A percentile compares a stretch with the other conserved stretches of the same genome.
phyloP scores from a whole-genome alignment of 2,113 vertebrate species.

The Coreoperca whiteheadi region DNA sequence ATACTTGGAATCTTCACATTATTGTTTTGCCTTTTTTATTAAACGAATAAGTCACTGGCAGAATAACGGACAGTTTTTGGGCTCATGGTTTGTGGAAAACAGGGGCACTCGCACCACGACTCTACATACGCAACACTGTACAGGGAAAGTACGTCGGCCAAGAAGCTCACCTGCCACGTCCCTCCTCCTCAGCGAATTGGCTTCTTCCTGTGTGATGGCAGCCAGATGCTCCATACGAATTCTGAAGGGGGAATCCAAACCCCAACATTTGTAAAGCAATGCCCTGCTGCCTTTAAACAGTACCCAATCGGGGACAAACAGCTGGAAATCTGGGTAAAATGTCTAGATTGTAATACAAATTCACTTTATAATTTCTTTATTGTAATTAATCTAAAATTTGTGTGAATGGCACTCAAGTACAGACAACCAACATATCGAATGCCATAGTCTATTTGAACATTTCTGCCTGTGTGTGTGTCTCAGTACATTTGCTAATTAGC shows the following conservation, averaged over 20 bases:
- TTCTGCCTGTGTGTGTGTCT: too few relatives aligned
- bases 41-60: neutral
- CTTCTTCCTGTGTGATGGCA: slow-evolving; percentile 95
- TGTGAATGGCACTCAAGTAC: too few relatives aligned
- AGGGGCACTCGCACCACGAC: neutral
- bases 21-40: neutral
- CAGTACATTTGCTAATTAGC: too few relatives aligned
- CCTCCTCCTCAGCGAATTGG: slow-evolving; percentile 88
- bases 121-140: neutral
- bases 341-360: neutral
- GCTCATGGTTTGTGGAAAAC: neutral
- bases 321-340: neutral
- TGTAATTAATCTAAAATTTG: too few relatives aligned
- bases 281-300: neutral
- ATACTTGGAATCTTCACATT: neutral
- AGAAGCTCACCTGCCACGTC: slow-evolving; percentile 91
- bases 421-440: too few relatives aligned
- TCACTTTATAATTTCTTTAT: too few relatives aligned
- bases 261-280: neutral
- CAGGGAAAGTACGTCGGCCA: neutral
- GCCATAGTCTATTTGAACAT: too few relatives aligned
- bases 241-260: slow-evolving; percentile 75
- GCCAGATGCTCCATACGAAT: slow-evolving; percentile 95
- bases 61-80: neutral
- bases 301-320: neutral